Percentiles rank a stretch among this genome's conserved stretches.
Evolutionary conservation across 1,140 invertebrate species (phyloP).

Genomic region (Stenopsyche tienmushanensis): DNA sequence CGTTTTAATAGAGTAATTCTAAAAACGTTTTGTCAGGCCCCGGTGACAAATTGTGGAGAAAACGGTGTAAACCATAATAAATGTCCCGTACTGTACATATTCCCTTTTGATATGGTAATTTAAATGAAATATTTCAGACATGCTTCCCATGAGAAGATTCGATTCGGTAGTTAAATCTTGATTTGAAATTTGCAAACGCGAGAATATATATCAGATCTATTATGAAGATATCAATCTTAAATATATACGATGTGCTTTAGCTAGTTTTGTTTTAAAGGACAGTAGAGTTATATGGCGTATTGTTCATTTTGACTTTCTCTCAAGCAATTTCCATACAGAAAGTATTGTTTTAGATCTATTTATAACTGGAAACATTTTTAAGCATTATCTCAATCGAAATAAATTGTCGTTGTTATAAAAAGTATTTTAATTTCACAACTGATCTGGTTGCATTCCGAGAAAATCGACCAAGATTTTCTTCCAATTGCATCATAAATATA

Average conservation of each 20-base stretch:
- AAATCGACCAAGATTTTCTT: background rate
- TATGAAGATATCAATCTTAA: too few relatives aligned
- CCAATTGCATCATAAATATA: too few relatives aligned
- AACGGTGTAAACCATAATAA: background rate
- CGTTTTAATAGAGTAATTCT: constrained; percentile 12
- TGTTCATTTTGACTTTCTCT: too few relatives aligned
- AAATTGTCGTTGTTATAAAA: background rate
- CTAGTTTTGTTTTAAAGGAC: too few relatives aligned
- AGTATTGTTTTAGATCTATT: too few relatives aligned
- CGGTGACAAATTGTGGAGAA: constrained; percentile 17
- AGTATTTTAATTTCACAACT: background rate
- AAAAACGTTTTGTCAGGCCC: background rate
- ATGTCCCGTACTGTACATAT: background rate
- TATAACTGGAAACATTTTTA: too few relatives aligned
- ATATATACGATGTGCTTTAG: too few relatives aligned
- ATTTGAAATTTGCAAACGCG: too few relatives aligned
- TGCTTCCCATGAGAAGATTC: background rate
- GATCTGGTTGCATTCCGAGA: background rate
- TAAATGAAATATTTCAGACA: background rate
- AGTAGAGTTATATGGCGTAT: too few relatives aligned
- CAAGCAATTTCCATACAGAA: too few relatives aligned
- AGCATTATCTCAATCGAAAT: background rate
- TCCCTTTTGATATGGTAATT: background rate
- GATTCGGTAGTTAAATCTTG: background rate
- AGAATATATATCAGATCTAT: too few relatives aligned